phyloP scores from a whole-genome alignment of 2,113 vertebrate genomes.

The Tricholaema leucomelas region DNA sequence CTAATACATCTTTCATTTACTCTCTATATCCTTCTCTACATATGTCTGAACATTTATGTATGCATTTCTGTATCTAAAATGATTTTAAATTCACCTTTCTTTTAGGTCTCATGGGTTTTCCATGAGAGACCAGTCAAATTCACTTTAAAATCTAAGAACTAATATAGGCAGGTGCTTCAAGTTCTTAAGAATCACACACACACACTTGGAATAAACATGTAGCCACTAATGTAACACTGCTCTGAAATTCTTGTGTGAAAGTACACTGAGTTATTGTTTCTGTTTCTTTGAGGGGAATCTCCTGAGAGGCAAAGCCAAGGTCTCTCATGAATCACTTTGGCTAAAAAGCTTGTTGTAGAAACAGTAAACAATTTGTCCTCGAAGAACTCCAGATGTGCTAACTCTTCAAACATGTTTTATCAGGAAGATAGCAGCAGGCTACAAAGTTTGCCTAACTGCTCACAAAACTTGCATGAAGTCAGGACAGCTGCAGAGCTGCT shows the following conservation, averaged over 20 bases:
- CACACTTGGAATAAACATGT: neutral
- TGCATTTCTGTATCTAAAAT: neutral
- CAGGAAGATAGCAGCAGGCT: neutral
- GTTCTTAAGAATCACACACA: neutral
- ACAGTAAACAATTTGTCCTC: neutral
- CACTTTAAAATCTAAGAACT: neutral
- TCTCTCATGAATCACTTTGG: constrained; percentile 12
- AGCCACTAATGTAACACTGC: neutral
- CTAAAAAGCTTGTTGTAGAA: neutral
- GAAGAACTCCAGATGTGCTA: neutral
- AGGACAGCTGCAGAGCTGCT: neutral
- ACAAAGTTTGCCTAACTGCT: neutral
- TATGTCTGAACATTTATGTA: neutral
- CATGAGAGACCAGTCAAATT: neutral
- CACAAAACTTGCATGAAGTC: neutral
- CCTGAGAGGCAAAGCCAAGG: neutral
- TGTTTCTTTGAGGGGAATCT: neutral
- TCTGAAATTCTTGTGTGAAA: neutral
- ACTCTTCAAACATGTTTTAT: neutral
- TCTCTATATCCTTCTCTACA: neutral
- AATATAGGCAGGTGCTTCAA: neutral
- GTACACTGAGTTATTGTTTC: neutral
- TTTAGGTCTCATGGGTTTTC: neutral
- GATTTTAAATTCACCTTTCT: neutral
- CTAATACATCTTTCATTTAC: neutral